Percentiles rank a stretch among this genome's conserved stretches.
phyloP scores from a whole-genome alignment of 2,888 invertebrate genomes.

The Caenorhabditis becei region DNA sequence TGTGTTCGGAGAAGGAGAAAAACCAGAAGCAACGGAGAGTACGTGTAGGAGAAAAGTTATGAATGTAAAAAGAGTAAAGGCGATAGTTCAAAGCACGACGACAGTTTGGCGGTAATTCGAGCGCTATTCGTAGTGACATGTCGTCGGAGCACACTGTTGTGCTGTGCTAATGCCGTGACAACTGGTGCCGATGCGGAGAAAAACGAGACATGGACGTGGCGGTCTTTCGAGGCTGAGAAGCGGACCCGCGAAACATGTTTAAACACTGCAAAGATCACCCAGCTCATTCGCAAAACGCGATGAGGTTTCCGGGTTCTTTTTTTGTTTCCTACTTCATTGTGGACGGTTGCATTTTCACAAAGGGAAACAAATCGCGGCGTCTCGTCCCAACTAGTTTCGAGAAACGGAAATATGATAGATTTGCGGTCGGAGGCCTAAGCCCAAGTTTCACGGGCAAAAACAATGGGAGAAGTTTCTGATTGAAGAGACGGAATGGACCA shows the following conservation, averaged over 20 bases:
- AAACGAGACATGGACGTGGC: slow-evolving; percentile 62
- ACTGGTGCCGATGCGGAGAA: slow-evolving; percentile 57
- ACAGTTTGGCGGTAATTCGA: slow-evolving; percentile 56
- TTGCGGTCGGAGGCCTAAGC: slow-evolving; percentile 2
- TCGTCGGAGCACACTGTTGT: slow-evolving; percentile 57
- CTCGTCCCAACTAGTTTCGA: slow-evolving; percentile 5
- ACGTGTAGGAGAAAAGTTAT: neutral
- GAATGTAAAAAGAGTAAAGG: slow-evolving; percentile 3
- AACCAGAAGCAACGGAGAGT: neutral
- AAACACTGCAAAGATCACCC: slow-evolving; percentile 54
- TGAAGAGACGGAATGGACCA: neutral
- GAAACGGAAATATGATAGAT: slow-evolving; percentile 47
- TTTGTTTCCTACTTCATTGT: slow-evolving; percentile 28
- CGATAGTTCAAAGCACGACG: slow-evolving; percentile 49
- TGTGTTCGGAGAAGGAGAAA: slow-evolving; percentile 13
- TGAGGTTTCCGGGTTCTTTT: slow-evolving; percentile 22
- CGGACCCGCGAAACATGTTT: slow-evolving; percentile 53
- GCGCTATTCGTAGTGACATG: slow-evolving; percentile 57
- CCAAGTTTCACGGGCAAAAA: slow-evolving; percentile 27
- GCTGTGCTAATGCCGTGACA: slow-evolving; percentile 59
- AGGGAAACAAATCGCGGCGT: slow-evolving; percentile 24
- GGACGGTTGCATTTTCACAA: slow-evolving; percentile 51
- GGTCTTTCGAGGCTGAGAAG: slow-evolving; percentile 38
- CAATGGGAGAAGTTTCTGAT: neutral
- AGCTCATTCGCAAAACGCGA: slow-evolving; percentile 45